Evolutionary conservation across 2,888 invertebrate species (phyloP), one percentile per base, ranked within the genome.

Genomic region (Dinocampus coccinellae): DNA sequence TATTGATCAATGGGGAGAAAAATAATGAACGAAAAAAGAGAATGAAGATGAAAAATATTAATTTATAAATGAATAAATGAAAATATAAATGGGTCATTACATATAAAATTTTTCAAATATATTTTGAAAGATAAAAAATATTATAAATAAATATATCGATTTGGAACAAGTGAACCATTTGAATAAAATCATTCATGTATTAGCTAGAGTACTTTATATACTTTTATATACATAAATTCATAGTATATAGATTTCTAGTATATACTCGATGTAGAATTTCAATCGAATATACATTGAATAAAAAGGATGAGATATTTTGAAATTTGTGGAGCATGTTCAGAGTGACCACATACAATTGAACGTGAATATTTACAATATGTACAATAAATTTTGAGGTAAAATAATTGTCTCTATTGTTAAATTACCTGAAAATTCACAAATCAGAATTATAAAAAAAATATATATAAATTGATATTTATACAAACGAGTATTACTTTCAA

Each of bases 271-370:
- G 64, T 52, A 52, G 26, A 64, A 53, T 64, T 53, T 20, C 53
- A 52, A 64, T 64, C 34, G 52, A 55, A 64, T 64, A 64, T 64
- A n/a, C 53, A 64, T 64, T 13, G 62, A 24, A n/a, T 64, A 53
- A 16, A 26, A 20, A 6, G 53, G 53, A n/a, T n/a, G n/a, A n/a
- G n/a, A 55, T 13, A 55, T 47, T 52, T 26, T 64, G 22, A 20
- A 47, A 63, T 47, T 47, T 52, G 7, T 47, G 20, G 16, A 33
- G 33, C 33, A n/a, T n/a, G 16, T 58, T 33, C 2, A 2, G n/a
- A 4, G 13, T 26, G n/a, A n/a, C 39, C n/a, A n/a, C n/a, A 11
- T 0, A 13, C 39, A 39, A n/a, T 39, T 39, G 39, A 39, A 26
- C 13, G 42, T 62, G 42, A 42, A 42, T 62, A 62, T 68, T 60